Evolutionary conservation across 1,140 invertebrate genomes (phyloP), one percentile per base, ranked within the genome.

Genomic region (Phenacoccus solenopsis): DNA sequence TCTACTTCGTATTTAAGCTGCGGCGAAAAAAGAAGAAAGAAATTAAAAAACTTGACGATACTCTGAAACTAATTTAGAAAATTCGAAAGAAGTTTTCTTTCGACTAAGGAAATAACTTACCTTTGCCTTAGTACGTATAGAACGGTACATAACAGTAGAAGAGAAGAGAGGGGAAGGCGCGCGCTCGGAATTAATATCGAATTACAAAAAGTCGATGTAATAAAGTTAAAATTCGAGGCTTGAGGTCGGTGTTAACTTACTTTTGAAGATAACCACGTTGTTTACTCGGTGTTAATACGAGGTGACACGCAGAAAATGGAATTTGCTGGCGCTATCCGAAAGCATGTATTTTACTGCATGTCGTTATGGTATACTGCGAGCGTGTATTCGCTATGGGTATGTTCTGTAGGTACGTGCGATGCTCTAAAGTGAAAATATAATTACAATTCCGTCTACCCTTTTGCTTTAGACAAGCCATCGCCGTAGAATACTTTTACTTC

Each of bases 251-350:
- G 38, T 49, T 49, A 49, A 49, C 38, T 49, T 49, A 49, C 38
- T 49, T 49, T 49, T 49, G 38, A 49, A 49, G 38, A 49, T 49
- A 49, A 49, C 38, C 38, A 49, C 38, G 38, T 49, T 49, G 38
- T 49, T 49, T 49, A 49, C 38, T 49, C 38, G 38, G n/a, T 49
- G 38, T 49, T 49, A 49, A 49, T 49, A 49, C 20, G 38, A 49
- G 38, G 38, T 49, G 38, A 49, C 38, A 49, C 38, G 38, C 38
- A 49, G 38, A 49, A 49, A 49, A 49, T 49, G 38, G 38, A 49
- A 49, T 49, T 49, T 49, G 38, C 38, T n/a, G 20, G 20, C 38
- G 20, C 38, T 49, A 49, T 49, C 38, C 38, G 38, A n/a, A n/a
- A n/a, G n/a, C 38, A n/a, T 2, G 16, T 49, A 49, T 49, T 49